phyloP scores from a whole-genome alignment of 2,113 vertebrate genomes.

The Hucho hucho region DNA sequence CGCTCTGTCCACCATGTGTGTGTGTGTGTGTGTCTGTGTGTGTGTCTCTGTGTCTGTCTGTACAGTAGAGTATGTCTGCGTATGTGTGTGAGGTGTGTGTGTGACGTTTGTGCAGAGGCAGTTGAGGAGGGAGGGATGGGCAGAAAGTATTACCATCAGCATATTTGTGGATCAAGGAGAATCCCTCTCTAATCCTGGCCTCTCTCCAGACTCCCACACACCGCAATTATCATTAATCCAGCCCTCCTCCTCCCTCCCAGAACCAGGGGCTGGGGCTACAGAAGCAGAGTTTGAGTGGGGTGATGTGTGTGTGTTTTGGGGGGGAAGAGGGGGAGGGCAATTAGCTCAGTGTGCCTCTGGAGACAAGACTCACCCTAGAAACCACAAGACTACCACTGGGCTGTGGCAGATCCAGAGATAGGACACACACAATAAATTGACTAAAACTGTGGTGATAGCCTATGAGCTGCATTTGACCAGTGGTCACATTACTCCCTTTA shows the following conservation, averaged over 20 bases:
- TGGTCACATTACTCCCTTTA: constrained; percentile 47
- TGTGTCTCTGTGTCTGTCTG: constrained; percentile 3
- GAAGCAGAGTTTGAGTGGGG: constrained; percentile 22
- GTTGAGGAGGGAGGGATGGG: constrained; percentile 58
- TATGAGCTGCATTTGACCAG: constrained; percentile 11
- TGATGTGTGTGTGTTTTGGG: constrained; percentile 21
- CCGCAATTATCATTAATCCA: constrained; percentile 72
- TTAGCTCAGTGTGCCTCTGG: constrained; percentile 66
- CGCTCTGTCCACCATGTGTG: constrained; percentile 34
- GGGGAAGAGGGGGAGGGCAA: constrained; percentile 43
- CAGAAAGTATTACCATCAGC: constrained; percentile 67
- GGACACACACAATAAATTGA: constrained; percentile 18
- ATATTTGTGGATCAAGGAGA: constrained; percentile 68
- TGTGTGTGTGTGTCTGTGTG: constrained; percentile 22
- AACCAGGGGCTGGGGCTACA: constrained; percentile 30
- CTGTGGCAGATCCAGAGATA: constrained; percentile 39
- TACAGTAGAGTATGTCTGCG: constrained; percentile 34
- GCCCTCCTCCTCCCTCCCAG: constrained; percentile 48
- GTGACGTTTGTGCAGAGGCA: constrained; percentile 31
- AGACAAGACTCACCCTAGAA: constrained; percentile 43
- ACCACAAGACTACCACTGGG: constrained; percentile 61
- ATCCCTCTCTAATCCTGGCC: constrained; percentile 69
- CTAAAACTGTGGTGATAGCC: background rate
- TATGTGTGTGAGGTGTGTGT: constrained; percentile 31
- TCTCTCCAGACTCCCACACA: constrained; percentile 68